Base-by-base conservation (phyloP, 2,797 vertebrate species). In the Petrocephalus sullivani region DNA sequence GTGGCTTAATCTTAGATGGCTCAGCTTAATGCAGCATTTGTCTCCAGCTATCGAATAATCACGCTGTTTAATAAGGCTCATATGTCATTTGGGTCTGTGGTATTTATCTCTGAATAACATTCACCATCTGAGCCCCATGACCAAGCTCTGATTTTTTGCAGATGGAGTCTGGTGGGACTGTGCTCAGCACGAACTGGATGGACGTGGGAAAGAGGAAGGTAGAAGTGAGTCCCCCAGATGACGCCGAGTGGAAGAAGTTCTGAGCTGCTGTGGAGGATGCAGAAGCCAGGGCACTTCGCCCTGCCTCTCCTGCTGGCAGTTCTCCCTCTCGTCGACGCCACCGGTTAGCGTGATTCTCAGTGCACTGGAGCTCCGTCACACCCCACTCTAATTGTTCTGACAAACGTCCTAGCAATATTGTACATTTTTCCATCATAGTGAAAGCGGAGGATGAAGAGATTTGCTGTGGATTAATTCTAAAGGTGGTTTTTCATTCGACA, bases 91-190 rank as follows among this genome's bases (percentile, higher is more conserved):
- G 14, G 12, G 14, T 75, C 12, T 71, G 12, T 71, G 4, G 28
- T 75, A 64, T 41, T 1, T 37, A 10, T 37, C 67, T 75, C 33
- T 37, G 10, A 54, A 54, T 64, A 28, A 14, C 67, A 75, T 21
- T 28, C 21, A 6, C 12, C 4, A 16, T 75, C 12, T 10, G 12
- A 71, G 64, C 64, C 12, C 23, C 64, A 2, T 71, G 64, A 71
- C 28, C 64, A 71, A 23, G 28, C 33, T 71, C 28, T 75, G 67
- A 7, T 46, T 82, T 28, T 82, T n/a, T 46, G 28, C 96, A 99
- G 98, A 98, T 97, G 97, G 98, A 99, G 95, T 99, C 98, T 12
- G 97, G 96, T 87, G 98, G 98, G 49, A 99, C 98, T 0, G 98
- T 99, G 93, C 96, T 99, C 92, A 99, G 98, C 95, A 99, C 98